Evolutionary conservation across 2,888 invertebrate genomes (phyloP).

Genomic region (Clivina fossor): DNA sequence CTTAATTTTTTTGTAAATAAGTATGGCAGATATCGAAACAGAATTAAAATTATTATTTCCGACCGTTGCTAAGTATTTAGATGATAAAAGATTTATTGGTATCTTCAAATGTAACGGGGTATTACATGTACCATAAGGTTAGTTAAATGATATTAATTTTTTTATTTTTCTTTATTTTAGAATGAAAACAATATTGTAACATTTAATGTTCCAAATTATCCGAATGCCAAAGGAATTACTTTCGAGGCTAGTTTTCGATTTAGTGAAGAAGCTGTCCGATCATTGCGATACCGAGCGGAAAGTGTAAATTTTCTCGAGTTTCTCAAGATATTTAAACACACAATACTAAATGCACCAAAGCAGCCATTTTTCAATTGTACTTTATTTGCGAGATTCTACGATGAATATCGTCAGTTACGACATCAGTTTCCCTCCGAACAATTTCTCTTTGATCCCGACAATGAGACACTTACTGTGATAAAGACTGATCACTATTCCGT

Average conservation of each 20-base stretch:
- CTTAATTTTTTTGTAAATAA: not conserved
- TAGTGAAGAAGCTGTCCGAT: not conserved
- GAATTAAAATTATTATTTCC: slow-evolving; percentile 22
- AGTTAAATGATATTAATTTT: not conserved
- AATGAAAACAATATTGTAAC: slow-evolving; percentile 13
- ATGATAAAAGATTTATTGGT: slow-evolving; percentile 12
- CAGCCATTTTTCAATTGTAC: slow-evolving; percentile 3
- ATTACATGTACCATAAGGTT: slow-evolving; percentile 1
- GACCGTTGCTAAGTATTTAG: slow-evolving; percentile 11
- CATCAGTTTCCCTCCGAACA: not conserved
- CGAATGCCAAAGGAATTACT: slow-evolving; percentile 1
- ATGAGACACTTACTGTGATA: slow-evolving; percentile 7
- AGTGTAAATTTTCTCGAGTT: slow-evolving; percentile 16
- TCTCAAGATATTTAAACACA: slow-evolving; percentile 10
- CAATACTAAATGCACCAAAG: not conserved
- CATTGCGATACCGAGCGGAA: slow-evolving; percentile 5
- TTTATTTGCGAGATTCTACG: slow-evolving; percentile 5
- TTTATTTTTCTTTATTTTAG: slow-evolving; percentile 1
- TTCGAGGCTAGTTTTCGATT: slow-evolving; percentile 12
- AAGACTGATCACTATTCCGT: slow-evolving; percentile 2
- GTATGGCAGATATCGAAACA: slow-evolving; percentile 17
- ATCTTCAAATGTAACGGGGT: slow-evolving; percentile 16
- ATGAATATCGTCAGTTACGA: slow-evolving; percentile 12
- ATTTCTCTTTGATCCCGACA: slow-evolving; percentile 6
- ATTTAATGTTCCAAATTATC: slow-evolving; percentile 20